Evolutionary conservation across 2,797 vertebrate genomes (phyloP).

Genomic region (Enteromius thamalakanensis): DNA sequence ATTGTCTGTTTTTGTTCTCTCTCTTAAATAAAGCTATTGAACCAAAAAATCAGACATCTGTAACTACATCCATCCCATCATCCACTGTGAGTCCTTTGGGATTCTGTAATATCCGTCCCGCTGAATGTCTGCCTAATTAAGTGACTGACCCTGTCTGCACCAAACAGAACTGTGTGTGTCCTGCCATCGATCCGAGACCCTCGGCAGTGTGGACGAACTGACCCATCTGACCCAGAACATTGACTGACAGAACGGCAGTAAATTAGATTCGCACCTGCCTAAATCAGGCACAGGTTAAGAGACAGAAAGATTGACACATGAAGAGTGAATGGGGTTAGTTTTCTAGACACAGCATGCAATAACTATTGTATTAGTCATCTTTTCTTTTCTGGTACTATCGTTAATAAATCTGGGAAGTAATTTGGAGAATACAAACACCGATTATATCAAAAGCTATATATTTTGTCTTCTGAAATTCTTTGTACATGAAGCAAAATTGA

Average conservation of each 20-base stretch:
- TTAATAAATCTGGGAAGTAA: background rate
- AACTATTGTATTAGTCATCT: background rate
- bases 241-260: slow-evolving; percentile 64
- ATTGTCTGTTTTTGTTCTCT: background rate
- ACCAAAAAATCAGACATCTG: background rate
- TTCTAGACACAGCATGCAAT: background rate
- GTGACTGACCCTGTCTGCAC: slow-evolving; percentile 64
- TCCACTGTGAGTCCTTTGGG: slow-evolving; percentile 39
- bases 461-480: background rate
- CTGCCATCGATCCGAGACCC: slow-evolving; percentile 70
- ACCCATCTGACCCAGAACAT: slow-evolving; percentile 63
- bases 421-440: background rate
- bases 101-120: slow-evolving; percentile 61
- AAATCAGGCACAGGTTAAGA: slow-evolving; percentile 48
- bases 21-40: background rate
- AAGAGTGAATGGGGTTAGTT: background rate
- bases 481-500: background rate
- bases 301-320: background rate
- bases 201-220: slow-evolving; percentile 63
- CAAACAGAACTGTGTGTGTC: slow-evolving; percentile 68
- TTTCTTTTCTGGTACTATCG: background rate
- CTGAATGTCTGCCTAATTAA: slow-evolving; percentile 68
- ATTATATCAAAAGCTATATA: background rate
- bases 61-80: slow-evolving; percentile 20
- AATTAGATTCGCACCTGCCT: slow-evolving; percentile 54